These are phyloP conservation scores for Lamprologus speciosus DNA, from an alignment of 2,113 vertebrate species.

Conservation along the genomic window DNA sequence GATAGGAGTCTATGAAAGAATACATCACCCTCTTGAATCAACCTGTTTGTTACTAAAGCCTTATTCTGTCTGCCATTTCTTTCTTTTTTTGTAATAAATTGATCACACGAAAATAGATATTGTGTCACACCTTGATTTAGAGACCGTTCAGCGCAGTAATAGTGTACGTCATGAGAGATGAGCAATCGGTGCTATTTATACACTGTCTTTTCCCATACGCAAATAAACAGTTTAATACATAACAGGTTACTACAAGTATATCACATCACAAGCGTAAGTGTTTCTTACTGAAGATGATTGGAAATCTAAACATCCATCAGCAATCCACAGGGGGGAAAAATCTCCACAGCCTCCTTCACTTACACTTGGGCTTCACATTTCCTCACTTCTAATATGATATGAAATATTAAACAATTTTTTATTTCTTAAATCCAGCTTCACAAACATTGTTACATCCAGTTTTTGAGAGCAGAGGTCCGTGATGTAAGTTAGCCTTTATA, in stretches of 20 bases:
- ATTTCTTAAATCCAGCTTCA: neutral
- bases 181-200: neutral
- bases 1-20: neutral
- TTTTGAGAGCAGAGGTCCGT: neutral
- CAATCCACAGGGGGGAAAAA: neutral
- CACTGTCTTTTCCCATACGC: neutral
- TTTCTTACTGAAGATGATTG: neutral
- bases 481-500: neutral
- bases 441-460: neutral
- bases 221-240: neutral
- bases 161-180: neutral
- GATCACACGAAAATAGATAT: neutral
- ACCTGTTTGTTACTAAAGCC: neutral
- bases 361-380: neutral
- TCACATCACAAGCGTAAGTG: neutral
- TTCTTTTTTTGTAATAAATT: neutral
- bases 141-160: neutral
- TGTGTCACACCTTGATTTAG: neutral
- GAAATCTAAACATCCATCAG: neutral
- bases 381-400: neutral
- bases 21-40: neutral
- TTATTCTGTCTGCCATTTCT: neutral
- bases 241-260: neutral
- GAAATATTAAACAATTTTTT: neutral
- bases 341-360: neutral